phyloP scores from a whole-genome alignment of 1,140 invertebrate genomes.

The Nasonia vitripennis region DNA sequence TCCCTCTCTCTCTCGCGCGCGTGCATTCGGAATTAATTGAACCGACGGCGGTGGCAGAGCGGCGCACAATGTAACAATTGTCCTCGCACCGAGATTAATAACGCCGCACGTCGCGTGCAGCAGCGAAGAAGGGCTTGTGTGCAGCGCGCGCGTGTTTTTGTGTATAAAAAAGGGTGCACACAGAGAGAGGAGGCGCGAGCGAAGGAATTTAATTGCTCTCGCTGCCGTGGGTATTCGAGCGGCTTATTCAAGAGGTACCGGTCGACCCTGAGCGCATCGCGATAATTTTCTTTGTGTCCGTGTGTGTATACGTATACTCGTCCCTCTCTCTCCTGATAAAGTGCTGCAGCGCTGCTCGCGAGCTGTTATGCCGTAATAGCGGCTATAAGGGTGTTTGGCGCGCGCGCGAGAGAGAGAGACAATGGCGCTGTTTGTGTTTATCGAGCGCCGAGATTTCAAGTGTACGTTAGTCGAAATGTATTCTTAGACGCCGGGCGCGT shows the following conservation, averaged over 20 bases:
- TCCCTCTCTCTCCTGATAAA: constrained; percentile 18
- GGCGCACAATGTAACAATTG: constrained; percentile 64
- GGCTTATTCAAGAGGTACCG: constrained; percentile 64
- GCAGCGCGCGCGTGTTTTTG: too few relatives aligned
- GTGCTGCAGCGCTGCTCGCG: neutral
- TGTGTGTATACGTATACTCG: neutral
- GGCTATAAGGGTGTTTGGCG: neutral
- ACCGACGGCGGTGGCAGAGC: constrained; percentile 41
- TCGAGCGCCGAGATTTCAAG: neutral
- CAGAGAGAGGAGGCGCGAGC: neutral
- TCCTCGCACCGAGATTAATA: constrained; percentile 61
- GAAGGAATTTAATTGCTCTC: constrained; percentile 19
- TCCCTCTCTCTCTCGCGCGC: too few relatives aligned
- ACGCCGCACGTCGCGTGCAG: constrained; percentile 52
- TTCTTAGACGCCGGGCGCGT: neutral
- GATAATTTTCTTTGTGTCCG: constrained; percentile 61
- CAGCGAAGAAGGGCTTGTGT: constrained; percentile 4
- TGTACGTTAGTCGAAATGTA: neutral
- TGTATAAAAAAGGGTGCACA: neutral
- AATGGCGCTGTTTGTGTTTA: constrained; percentile 1
- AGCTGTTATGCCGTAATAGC: neutral
- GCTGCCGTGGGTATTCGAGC: constrained; percentile 61
- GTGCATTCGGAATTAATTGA: constrained; percentile 66
- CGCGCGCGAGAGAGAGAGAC: neutral
- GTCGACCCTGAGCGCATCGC: constrained; percentile 61